Conservation (phyloP, 2,888 invertebrate genomes). For the Noctua janthina region DNA sequence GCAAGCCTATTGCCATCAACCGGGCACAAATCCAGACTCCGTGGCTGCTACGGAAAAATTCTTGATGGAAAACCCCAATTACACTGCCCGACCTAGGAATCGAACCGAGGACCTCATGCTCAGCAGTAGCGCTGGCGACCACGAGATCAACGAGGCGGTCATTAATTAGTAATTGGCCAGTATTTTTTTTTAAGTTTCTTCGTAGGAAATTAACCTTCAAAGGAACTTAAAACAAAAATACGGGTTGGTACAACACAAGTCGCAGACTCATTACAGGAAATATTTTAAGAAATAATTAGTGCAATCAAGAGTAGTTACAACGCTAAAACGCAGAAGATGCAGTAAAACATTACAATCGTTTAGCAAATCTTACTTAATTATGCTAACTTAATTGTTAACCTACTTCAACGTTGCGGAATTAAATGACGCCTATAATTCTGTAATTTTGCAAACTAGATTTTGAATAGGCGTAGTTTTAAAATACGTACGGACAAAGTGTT, state of each 20-base stretch:
- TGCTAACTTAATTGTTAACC: conserved; percentile 18
- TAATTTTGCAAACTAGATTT: conserved; percentile 27
- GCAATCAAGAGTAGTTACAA: not conserved
- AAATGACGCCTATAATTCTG: conserved; percentile 3
- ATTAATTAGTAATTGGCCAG: not conserved
- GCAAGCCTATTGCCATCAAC: too few species aligned
- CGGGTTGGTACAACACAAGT: not conserved
- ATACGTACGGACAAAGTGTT: not conserved
- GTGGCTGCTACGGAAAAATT: too few species aligned
- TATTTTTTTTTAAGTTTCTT: not conserved
- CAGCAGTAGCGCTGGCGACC: too few species aligned
- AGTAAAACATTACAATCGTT: not conserved
- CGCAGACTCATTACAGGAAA: not conserved
- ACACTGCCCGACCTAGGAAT: too few species aligned
- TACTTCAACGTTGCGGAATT: not conserved
- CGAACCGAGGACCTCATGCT: too few species aligned
- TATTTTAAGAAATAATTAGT: not conserved
- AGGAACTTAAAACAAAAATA: too few species aligned
- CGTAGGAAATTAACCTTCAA: not conserved
- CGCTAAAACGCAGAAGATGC: not conserved
- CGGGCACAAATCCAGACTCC: too few species aligned
- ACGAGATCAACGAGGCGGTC: too few species aligned
- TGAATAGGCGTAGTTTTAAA: conserved; percentile 11
- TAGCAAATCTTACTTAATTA: conserved; percentile 27
- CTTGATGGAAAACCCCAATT: too few species aligned